phyloP scores from a whole-genome alignment of 2,888 invertebrate species.

The Callimorpha dominula region DNA sequence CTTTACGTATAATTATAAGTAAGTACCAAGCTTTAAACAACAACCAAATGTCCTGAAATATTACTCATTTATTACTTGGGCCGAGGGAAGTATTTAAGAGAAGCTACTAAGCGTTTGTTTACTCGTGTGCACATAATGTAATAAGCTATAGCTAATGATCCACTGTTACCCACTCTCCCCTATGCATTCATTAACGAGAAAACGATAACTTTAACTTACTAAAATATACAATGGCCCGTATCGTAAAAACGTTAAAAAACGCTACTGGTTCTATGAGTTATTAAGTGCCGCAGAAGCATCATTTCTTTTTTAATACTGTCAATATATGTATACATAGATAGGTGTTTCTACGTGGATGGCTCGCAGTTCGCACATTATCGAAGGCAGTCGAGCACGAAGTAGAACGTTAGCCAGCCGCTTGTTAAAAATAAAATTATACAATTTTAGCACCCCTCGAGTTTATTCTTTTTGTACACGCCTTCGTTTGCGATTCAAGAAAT shows the following conservation, averaged over 20 bases:
- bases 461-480: constrained; percentile 52
- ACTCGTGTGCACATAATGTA: too few relatives aligned
- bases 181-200: too few relatives aligned
- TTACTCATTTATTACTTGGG: too few relatives aligned
- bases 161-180: too few relatives aligned
- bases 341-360: constrained; percentile 69
- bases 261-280: not conserved
- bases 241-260: not conserved
- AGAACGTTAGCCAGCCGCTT: constrained; percentile 67
- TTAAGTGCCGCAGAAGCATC: not conserved
- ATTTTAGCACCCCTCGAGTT: constrained; percentile 67
- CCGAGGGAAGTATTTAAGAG: too few relatives aligned
- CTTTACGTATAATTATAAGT: too few relatives aligned
- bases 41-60: too few relatives aligned
- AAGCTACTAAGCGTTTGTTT: too few relatives aligned
- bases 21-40: too few relatives aligned
- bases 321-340: constrained; percentile 46
- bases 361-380: constrained; percentile 66
- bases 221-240: not conserved
- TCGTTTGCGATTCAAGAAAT: constrained; percentile 44
- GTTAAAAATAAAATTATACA: constrained; percentile 81
- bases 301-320: constrained; percentile 29
- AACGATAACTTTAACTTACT: not conserved
- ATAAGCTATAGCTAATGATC: too few relatives aligned
- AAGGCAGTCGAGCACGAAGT: constrained; percentile 73